Evolutionary conservation across 2,113 vertebrate species (phyloP).

Genomic region (Callospermophilus lateralis): DNA sequence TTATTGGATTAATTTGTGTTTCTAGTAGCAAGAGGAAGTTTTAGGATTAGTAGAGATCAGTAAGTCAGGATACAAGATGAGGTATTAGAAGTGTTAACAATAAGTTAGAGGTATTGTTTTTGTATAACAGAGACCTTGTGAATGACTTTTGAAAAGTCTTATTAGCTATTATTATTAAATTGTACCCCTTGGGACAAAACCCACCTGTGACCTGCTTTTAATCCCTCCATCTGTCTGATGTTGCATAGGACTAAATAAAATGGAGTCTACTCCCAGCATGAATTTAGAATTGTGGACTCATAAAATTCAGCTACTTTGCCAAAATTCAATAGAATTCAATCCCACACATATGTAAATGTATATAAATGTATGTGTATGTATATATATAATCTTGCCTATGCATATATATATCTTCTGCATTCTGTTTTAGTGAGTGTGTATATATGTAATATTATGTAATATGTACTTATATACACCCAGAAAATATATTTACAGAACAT

Average conservation of each 20-base stretch:
- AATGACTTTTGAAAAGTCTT: conserved; percentile 2
- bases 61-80: background rate
- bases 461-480: background rate
- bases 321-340: conserved; percentile 24
- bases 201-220: background rate
- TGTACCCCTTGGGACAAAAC: background rate
- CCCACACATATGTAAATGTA: background rate
- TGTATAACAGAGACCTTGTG: background rate
- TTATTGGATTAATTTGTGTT: background rate
- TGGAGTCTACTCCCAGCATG: background rate
- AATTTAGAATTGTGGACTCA: conserved; percentile 39
- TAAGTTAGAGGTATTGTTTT: background rate
- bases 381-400: background rate
- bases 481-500: background rate
- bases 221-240: background rate
- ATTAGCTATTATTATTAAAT: conserved; percentile 25
- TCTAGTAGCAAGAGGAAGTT: background rate
- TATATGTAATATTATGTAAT: background rate
- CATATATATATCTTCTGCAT: too few relatives aligned
- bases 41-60: background rate
- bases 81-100: background rate
- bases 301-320: background rate
- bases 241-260: background rate
- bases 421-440: background rate
- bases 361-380: background rate